Conservation (phyloP, 2,797 vertebrate genomes). For the Sebastes kiyomatsui region DNA sequence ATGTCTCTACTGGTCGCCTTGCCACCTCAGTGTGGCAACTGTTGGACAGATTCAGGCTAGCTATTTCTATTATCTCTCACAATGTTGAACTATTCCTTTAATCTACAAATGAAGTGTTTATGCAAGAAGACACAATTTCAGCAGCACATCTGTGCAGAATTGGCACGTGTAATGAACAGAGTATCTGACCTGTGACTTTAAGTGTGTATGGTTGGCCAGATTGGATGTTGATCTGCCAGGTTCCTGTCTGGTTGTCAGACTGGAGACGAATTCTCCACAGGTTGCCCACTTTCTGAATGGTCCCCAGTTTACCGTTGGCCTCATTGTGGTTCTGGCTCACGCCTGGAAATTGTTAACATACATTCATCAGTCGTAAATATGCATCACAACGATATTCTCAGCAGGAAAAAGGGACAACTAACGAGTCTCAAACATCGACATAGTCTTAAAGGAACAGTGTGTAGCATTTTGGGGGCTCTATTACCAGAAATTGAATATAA, state of each 20-base stretch:
- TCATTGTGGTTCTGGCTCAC: constrained; percentile 57
- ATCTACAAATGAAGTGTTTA: neutral
- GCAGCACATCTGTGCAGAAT: too few relatives aligned
- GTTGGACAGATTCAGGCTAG: neutral
- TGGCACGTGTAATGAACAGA: neutral
- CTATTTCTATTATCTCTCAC: neutral
- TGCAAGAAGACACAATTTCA: neutral
- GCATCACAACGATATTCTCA: neutral
- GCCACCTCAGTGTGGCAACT: neutral
- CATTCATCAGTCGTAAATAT: neutral
- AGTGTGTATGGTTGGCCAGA: constrained; percentile 70
- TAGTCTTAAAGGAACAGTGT: neutral
- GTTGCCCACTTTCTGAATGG: constrained; percentile 74
- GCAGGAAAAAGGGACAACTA: neutral
- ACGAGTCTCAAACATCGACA: neutral
- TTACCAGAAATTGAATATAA: too few relatives aligned
- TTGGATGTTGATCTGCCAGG: constrained; percentile 72
- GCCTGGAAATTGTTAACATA: constrained; percentile 52
- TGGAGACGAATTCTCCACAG: constrained; percentile 68
- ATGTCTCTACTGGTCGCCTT: neutral
- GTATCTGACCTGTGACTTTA: constrained; percentile 77
- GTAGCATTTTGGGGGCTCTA: too few relatives aligned
- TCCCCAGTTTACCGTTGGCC: constrained; percentile 69
- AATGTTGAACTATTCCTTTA: neutral
- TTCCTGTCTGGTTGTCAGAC: constrained; percentile 44